These are phyloP conservation scores for Rynchops niger DNA, from an alignment of 2,113 vertebrate genomes.

Conservation along the genomic window DNA sequence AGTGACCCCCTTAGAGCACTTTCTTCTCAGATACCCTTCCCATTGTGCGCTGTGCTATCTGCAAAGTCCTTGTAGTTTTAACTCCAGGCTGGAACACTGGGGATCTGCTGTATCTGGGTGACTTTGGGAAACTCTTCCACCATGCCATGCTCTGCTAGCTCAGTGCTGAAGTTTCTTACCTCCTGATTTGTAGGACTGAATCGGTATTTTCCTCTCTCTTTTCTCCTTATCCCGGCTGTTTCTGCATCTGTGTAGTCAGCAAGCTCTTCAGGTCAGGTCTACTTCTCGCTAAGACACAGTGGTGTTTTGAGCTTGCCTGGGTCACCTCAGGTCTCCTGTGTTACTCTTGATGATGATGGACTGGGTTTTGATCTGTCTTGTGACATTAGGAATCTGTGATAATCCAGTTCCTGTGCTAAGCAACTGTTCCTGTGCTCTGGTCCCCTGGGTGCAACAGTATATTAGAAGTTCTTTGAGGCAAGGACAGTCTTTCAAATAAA, in stretches of 20 bases:
- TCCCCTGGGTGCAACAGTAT: neutral
- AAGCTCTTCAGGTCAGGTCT: neutral
- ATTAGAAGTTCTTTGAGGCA: constrained; percentile 1
- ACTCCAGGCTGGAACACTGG: neutral
- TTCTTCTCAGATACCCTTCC: neutral
- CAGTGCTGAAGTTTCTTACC: neutral
- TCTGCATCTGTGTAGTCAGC: neutral
- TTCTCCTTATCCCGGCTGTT: neutral
- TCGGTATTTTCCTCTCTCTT: neutral
- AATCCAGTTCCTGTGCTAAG: constrained; percentile 15
- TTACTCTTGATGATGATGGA: constrained; percentile 4
- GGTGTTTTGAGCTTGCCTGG: neutral
- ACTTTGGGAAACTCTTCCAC: neutral
- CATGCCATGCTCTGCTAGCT: neutral
- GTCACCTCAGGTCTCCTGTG: neutral
- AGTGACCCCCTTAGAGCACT: neutral
- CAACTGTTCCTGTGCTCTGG: neutral
- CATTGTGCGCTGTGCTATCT: accelerated
- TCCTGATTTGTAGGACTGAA: neutral
- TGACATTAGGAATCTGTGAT: neutral
- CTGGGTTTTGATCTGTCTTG: neutral
- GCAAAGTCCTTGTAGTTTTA: neutral
- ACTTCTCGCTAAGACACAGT: neutral
- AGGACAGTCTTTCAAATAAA: constrained; percentile 33
- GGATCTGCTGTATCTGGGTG: neutral